Base-by-base conservation (phyloP, 2,888 invertebrate species). In the Eristalis pertinax region DNA sequence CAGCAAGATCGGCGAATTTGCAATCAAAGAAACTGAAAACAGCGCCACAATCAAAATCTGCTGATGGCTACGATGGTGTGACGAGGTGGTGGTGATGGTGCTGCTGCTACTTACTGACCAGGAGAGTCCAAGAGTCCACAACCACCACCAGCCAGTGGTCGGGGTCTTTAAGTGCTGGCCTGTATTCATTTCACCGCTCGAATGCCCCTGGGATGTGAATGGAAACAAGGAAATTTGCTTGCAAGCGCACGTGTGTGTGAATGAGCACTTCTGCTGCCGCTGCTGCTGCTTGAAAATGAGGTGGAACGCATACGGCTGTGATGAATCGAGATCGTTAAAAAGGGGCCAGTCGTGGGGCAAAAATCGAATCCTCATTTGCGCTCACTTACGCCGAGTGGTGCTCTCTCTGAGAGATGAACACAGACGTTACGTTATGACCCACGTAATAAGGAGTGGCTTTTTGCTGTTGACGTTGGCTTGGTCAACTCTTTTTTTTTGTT, bases 151-250 rank as follows among this genome's bases (percentile, higher is more conserved):
- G 35, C 7, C n/a, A 50, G 41, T 19, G 8, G 19, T 76, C 38
- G 76, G 63, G 68, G 63, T 73, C 58, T 72, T 22, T 81, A 72
- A 72, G 69, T 56, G 60, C 35, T 74, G 83, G 86, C 86, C 86
- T 86, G 86, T 86, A 86, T 86, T 86, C 86, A 75, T 86, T 86
- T 86, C 86, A 83, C 75, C 86, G 86, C 83, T 78, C 75, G 83
- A 83, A 75, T 83, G 86, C 78, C 70, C 67, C 73, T 70, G 74
- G 63, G 80, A 80, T 73, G 74, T 81, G 82, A 75, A 77, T 78
- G 73, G 65, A 74, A 32, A 82, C 35, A 77, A 65, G 73, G 35
- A 50, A 78, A 77, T 32, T 75, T 58, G 4, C n/a, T 11, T 62
- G 26, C 29, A 72, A 43, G 32, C 67, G 32, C 67, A 38, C 19